These are phyloP conservation scores for Antedon mediterranea DNA, from an alignment of 53 echinoderm and acorn worm genomes.

Conservation along the genomic window DNA sequence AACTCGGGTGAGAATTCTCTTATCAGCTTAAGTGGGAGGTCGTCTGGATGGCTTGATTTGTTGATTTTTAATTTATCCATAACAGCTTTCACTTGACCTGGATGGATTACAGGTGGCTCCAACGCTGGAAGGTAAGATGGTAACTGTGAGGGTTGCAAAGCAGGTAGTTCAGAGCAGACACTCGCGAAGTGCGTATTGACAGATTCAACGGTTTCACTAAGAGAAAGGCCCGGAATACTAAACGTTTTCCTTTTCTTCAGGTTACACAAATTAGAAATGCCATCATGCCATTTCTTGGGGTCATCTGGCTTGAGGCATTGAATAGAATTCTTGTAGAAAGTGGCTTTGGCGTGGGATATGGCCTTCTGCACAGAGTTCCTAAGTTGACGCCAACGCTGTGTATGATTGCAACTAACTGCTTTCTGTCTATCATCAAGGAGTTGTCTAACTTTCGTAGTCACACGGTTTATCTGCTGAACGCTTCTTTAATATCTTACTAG, in stretches of 20 bases:
- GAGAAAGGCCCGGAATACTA: not conserved
- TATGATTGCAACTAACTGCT: not conserved
- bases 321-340: not conserved
- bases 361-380: not conserved
- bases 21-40: too few relatives aligned
- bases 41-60: too few relatives aligned
- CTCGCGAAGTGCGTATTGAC: not conserved
- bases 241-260: not conserved
- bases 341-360: not conserved
- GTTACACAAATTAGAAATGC: not conserved
- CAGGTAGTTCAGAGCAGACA: too few relatives aligned
- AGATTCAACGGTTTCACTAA: not conserved
- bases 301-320: not conserved
- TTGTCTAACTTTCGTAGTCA: too few relatives aligned
- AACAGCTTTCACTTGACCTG: too few relatives aligned
- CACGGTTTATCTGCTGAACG: too few relatives aligned
- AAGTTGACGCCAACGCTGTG: not conserved
- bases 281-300: not conserved
- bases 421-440: not conserved
- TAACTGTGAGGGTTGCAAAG: too few relatives aligned
- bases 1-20: too few relatives aligned
- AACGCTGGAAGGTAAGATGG: too few relatives aligned
- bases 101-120: too few relatives aligned
- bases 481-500: too few relatives aligned
- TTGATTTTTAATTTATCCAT: too few relatives aligned